Evolutionary conservation across 2,113 vertebrate species (phyloP).

Genomic region (Chunga burmeisteri): DNA sequence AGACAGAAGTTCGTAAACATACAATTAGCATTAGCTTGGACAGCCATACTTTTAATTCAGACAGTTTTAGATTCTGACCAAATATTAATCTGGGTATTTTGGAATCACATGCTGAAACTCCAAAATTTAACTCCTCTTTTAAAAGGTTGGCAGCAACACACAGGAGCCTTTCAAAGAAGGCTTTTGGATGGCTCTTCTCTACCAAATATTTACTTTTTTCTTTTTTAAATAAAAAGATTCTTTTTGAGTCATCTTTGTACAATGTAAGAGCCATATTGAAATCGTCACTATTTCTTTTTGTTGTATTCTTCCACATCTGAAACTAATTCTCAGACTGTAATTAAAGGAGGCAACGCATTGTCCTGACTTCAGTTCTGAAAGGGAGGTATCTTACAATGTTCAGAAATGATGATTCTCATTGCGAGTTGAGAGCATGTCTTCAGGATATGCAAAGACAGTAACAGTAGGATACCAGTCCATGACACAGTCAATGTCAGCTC

Average conservation of each 20-base stretch:
- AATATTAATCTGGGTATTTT: constrained; percentile 11
- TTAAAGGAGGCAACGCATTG: background rate
- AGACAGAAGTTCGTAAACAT: background rate
- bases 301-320: background rate
- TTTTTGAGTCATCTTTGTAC: background rate
- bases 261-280: background rate
- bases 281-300: background rate
- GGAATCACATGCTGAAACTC: background rate
- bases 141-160: background rate
- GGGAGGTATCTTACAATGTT: fast-evolving
- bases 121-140: background rate
- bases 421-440: background rate
- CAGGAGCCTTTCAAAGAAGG: background rate
- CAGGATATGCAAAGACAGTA: background rate
- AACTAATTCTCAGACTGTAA: background rate
- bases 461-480: background rate
- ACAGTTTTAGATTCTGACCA: constrained; percentile 2
- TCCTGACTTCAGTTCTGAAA: background rate
- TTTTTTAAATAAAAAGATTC: background rate
- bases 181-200: background rate
- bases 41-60: background rate
- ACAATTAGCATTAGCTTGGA: background rate
- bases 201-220: background rate
- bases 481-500: fast-evolving
- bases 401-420: background rate